Percentiles rank a stretch among this genome's conserved stretches.
These are phyloP conservation scores for Eumeta japonica DNA, from an alignment of 1,140 invertebrate species.

Conservation along the genomic window DNA sequence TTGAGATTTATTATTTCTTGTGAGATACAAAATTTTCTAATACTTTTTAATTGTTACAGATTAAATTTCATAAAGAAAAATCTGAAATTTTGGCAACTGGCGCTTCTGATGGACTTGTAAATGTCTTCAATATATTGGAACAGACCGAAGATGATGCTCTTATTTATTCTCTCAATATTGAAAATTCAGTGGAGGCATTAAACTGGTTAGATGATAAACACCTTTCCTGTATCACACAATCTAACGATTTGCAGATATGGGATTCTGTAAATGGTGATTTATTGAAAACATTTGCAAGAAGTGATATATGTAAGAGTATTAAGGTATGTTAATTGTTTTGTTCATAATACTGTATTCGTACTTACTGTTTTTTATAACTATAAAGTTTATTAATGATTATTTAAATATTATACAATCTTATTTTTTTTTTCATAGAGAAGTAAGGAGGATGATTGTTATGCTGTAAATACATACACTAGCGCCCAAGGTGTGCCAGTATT, in stretches of 20 bases:
- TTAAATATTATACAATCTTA: constrained; percentile 7
- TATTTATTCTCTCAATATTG: constrained; percentile 76
- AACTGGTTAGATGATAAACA: constrained; percentile 57
- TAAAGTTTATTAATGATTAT: constrained; percentile 10
- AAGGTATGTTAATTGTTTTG: constrained; percentile 27
- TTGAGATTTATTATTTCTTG: too few relatives aligned
- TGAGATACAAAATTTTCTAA: too few relatives aligned
- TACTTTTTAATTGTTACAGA: too few relatives aligned
- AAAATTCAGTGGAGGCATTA: constrained; percentile 73
- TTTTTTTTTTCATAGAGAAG: constrained; percentile 52
- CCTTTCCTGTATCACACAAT: constrained; percentile 69
- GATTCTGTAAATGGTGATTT: constrained; percentile 62
- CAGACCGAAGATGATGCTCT: constrained; percentile 80
- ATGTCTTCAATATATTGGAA: constrained; percentile 79
- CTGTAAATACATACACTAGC: constrained; percentile 59
- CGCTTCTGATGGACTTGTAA: constrained; percentile 82
- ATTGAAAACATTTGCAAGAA: constrained; percentile 58
- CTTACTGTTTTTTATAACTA: constrained; percentile 18
- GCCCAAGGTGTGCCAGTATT: constrained; percentile 52
- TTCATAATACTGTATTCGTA: constrained; percentile 7
- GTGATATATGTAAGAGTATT: constrained; percentile 52
- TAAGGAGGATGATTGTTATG: constrained; percentile 64
- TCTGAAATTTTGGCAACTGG: constrained; percentile 70
- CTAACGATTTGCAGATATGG: constrained; percentile 72
- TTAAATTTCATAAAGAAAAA: constrained; percentile 76